These are phyloP conservation scores for Eulemur mongoz DNA, from an alignment of 2,797 vertebrate species.

Conservation along the genomic window DNA sequence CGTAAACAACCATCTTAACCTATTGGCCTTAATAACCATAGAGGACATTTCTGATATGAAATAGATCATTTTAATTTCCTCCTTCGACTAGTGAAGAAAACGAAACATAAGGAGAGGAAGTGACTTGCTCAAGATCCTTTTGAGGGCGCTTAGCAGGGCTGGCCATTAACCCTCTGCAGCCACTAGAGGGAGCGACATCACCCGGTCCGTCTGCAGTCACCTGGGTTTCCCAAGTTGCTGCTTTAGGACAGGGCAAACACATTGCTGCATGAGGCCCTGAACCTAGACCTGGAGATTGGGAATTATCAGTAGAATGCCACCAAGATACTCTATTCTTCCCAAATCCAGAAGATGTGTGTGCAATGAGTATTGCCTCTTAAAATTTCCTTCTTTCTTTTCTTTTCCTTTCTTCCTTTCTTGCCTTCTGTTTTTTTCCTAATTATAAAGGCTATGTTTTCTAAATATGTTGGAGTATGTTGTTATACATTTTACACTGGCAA, in stretches of 20 bases:
- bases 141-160: not conserved
- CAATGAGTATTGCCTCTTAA: not conserved
- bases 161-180: not conserved
- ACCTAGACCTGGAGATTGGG: not conserved
- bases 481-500: not conserved
- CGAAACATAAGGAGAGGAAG: conserved; percentile 40
- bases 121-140: not conserved
- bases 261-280: not conserved
- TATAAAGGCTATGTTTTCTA: not conserved
- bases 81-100: not conserved
- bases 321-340: not conserved
- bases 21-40: not conserved
- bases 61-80: not conserved
- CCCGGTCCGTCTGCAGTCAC: not conserved
- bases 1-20: not conserved
- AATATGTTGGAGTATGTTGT: not conserved
- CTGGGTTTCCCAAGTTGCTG: fast-evolving
- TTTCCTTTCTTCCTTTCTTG: not conserved
- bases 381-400: not conserved
- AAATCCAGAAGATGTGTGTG: not conserved
- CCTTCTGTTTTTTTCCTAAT: not conserved
- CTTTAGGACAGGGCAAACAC: not conserved
- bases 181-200: conserved; percentile 40
- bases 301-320: not conserved
- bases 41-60: not conserved